Base-by-base conservation (phyloP, 2,797 vertebrate species). In the Trichosurus vulpecula region DNA sequence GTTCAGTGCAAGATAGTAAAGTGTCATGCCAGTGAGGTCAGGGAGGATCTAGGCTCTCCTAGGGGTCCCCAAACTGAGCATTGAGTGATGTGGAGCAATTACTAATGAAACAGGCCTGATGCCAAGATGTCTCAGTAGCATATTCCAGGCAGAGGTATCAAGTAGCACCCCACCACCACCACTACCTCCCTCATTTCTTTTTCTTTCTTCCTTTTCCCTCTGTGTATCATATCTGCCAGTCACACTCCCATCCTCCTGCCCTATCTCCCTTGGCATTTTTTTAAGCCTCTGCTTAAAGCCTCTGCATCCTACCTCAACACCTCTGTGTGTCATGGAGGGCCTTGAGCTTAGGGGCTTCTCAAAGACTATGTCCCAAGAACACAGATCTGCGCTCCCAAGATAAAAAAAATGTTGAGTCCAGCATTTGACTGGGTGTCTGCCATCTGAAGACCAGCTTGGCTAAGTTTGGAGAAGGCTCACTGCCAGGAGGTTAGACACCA, bases 211-310 rank as follows among this genome's bases (percentile, higher is more conserved):
- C 93, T 95, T 95, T 90, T 35, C 52, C 81, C 0, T 95, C 10
- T 95, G 25, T 96, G 94, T 52, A 66, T 94, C 93, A 58, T 90
- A n/a, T 93, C 95, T 97, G 92, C n/a, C 91, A 47, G 5, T 91
- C 31, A 11, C 0, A 1, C 25, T 87, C 41, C 22, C 41, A 6
- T 87, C 25, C 41, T 87, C 74, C 9, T 51, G 25, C 41, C 74
- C 74, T 87, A 10, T 81, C n/a, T 47, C 22, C 66, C 6, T n/a
- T 47, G n/a, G 41, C 66, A 41, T 66, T 74, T n/a, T 41, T 74
- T 41, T 74, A 22, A 19, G 2, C 19, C n/a, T 74, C n/a, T 74
- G 66, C n/a, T n/a, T n/a, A n/a, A 22, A 19, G 2, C 19, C n/a
- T 74, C n/a, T 74, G 66, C n/a, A n/a, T 41, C 66, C 74, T 81